These are phyloP conservation scores for Gyrodactylus salaris DNA, from an alignment of 1,140 invertebrate genomes.

Conservation along the genomic window DNA sequence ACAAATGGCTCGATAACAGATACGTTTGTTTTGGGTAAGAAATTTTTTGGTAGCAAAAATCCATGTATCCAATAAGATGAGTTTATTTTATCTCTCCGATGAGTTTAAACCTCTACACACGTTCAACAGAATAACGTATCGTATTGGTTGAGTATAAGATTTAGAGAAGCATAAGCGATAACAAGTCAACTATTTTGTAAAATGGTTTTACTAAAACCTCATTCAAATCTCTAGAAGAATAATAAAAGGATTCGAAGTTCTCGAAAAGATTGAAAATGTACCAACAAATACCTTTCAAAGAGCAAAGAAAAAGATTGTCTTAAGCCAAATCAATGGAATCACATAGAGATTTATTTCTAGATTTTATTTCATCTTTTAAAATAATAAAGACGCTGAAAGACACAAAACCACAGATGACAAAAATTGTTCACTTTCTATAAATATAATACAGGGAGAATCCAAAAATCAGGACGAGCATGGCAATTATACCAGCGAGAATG, in stretches of 20 bases:
- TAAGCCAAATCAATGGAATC: neutral
- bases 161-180: too few species aligned
- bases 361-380: neutral
- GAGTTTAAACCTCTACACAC: too few species aligned
- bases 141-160: too few species aligned
- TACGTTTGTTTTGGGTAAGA: neutral
- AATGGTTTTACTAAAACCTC: too few species aligned
- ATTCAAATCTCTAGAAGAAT: neutral
- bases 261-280: neutral
- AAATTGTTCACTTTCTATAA: neutral
- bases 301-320: neutral
- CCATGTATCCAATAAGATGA: too few species aligned
- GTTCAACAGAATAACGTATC: too few species aligned
- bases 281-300: neutral
- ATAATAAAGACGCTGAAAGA: neutral
- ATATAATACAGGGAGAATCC: neutral
- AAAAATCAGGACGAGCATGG: neutral
- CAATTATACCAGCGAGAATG: neutral
- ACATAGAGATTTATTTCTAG: neutral
- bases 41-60: too few species aligned
- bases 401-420: too few species aligned
- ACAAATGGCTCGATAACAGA: neutral
- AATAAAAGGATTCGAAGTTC: neutral
- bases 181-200: too few species aligned
- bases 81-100: too few species aligned